phyloP scores from a whole-genome alignment of 2,888 invertebrate genomes.

The Leucozona laternaria region DNA sequence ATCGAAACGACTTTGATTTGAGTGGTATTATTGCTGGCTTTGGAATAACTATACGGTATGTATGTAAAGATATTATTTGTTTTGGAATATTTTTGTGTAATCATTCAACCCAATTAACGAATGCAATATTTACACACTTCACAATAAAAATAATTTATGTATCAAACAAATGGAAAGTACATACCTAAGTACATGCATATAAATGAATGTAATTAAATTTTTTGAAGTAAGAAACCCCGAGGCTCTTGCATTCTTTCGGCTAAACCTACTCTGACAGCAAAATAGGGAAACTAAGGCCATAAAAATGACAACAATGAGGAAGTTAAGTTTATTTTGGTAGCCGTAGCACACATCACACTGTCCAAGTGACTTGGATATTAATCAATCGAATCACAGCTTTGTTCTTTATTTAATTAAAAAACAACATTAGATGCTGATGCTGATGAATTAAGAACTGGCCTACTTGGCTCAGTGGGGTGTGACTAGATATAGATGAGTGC shows the following conservation, averaged over 20 bases:
- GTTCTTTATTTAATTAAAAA: not conserved
- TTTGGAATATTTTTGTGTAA: too few relatives aligned
- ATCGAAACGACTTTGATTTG: too few relatives aligned
- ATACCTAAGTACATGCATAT: too few relatives aligned
- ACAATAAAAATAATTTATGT: too few relatives aligned
- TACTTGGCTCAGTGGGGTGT: constrained; percentile 3
- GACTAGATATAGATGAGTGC: not conserved
- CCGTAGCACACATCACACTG: constrained; percentile 25
- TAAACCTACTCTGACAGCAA: not conserved
- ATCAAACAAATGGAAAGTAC: too few relatives aligned
- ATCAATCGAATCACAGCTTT: constrained; percentile 14
- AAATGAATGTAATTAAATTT: too few relatives aligned
- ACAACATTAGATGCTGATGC: not conserved
- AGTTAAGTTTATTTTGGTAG: constrained; percentile 49
- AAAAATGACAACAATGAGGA: constrained; percentile 47
- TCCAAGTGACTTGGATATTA: constrained; percentile 44
- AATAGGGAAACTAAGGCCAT: not conserved
- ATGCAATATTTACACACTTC: too few relatives aligned
- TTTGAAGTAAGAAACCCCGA: not conserved
- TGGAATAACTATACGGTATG: too few relatives aligned
- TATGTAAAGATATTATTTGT: too few relatives aligned
- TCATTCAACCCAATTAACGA: too few relatives aligned
- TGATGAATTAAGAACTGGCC: constrained; percentile 4
- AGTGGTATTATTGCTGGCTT: too few relatives aligned
- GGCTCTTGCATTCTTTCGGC: not conserved